Conservation (phyloP, 2,113 vertebrate genomes). For the Cebus imitator region DNA sequence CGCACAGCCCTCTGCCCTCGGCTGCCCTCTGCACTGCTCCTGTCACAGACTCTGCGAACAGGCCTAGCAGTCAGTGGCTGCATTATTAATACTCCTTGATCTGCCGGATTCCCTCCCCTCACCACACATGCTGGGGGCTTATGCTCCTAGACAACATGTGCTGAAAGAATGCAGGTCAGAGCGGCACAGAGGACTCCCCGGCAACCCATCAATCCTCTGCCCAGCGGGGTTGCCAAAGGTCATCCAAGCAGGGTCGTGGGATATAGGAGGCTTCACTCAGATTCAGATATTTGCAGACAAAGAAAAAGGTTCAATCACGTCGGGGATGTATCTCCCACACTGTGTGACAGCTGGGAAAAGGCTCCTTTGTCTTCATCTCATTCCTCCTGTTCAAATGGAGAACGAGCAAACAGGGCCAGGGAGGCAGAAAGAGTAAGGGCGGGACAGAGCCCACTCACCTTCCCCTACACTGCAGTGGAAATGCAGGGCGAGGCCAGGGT, state of each 20-base stretch:
- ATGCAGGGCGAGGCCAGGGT: background rate
- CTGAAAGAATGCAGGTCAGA: slow-evolving; percentile 38
- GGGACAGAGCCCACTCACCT: background rate
- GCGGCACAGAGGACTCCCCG: background rate
- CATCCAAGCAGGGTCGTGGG: background rate
- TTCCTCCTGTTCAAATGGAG: background rate
- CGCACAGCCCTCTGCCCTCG: background rate
- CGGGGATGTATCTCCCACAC: background rate
- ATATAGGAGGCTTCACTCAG: background rate
- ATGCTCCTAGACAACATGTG: slow-evolving; percentile 41
- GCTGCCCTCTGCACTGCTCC: background rate
- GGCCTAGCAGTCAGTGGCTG: background rate
- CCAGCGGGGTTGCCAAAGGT: background rate
- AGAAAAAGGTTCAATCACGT: background rate
- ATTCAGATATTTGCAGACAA: background rate
- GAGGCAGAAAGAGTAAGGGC: background rate
- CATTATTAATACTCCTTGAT: slow-evolving; percentile 34
- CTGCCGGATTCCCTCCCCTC: background rate
- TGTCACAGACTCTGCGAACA: background rate
- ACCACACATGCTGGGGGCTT: background rate
- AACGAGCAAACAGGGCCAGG: background rate
- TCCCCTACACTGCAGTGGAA: background rate
- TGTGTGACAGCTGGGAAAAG: background rate
- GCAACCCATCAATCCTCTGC: background rate
- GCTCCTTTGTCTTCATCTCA: background rate